phyloP scores from a whole-genome alignment of 2,113 vertebrate genomes.

The Scalopus aquaticus region DNA sequence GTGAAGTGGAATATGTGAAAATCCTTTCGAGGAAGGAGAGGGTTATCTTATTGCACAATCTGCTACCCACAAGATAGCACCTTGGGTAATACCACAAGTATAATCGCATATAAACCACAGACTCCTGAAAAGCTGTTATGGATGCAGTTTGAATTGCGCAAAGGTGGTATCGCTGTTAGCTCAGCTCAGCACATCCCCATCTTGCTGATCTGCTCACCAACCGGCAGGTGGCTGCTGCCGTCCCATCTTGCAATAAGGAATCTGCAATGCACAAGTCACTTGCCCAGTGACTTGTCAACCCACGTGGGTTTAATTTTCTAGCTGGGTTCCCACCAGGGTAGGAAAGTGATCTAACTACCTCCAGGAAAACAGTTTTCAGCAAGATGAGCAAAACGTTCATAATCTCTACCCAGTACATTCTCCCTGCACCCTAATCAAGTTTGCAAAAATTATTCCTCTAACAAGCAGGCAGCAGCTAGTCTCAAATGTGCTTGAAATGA shows the following conservation, averaged over 20 bases:
- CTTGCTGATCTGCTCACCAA: neutral
- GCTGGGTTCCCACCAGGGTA: neutral
- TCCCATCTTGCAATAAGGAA: neutral
- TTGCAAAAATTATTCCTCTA: conserved; percentile 53
- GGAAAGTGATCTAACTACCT: neutral
- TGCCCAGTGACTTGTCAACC: neutral
- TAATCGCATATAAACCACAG: neutral
- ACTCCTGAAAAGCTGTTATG: neutral
- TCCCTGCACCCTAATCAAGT: conserved; percentile 71
- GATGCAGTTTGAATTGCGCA: neutral
- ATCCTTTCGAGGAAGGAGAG: neutral
- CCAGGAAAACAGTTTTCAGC: neutral
- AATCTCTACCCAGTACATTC: conserved; percentile 66
- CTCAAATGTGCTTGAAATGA: conserved; percentile 74
- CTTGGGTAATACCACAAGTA: neutral
- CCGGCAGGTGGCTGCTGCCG: neutral
- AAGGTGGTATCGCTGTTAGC: no score
- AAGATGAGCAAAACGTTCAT: conserved; percentile 35
- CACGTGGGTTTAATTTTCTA: neutral
- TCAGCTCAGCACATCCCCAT: no score
- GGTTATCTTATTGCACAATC: neutral
- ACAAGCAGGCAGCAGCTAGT: conserved; percentile 48
- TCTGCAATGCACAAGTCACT: conserved; percentile 59
- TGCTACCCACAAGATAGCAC: neutral
- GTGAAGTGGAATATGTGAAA: neutral